Percentiles rank a stretch among this genome's conserved stretches.
These are phyloP conservation scores for Drosophila sp. DNA, from an alignment of 1,140 invertebrate species.

Conservation along the genomic window DNA sequence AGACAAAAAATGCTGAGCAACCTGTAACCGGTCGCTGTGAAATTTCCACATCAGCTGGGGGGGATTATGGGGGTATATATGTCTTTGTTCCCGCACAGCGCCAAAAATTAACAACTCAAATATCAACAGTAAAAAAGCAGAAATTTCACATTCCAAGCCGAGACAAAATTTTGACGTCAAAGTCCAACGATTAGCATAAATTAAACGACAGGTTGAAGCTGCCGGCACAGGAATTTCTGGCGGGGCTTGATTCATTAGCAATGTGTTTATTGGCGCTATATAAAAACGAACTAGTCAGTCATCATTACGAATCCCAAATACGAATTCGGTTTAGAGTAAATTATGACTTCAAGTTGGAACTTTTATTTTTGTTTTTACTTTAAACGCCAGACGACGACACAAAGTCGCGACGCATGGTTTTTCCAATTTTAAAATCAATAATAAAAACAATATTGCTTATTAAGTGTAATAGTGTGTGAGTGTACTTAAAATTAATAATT, in stretches of 20 bases:
- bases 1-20: background rate
- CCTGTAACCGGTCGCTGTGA: conserved; percentile 39
- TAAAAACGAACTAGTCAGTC: conserved; percentile 71
- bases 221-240: conserved; percentile 70
- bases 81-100: conserved; percentile 9
- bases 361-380: conserved; percentile 40
- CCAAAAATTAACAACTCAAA: conserved; percentile 65
- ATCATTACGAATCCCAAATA: conserved; percentile 49
- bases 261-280: conserved; percentile 68
- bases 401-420: conserved; percentile 65
- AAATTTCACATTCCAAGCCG: conserved; percentile 77
- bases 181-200: conserved; percentile 72
- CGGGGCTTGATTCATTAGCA: conserved; percentile 74
- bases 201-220: conserved; percentile 56
- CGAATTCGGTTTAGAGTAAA: no score
- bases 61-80: background rate
- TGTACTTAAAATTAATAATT: conserved; percentile 8
- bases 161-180: conserved; percentile 72
- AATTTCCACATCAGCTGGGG: conserved; percentile 48
- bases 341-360: conserved; percentile 27
- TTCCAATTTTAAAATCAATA: conserved; percentile 50
- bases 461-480: conserved; percentile 14
- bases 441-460: conserved; percentile 49
- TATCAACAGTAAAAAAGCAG: conserved; percentile 53
- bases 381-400: conserved; percentile 34